Percentiles rank a stretch among this genome's conserved stretches.
phyloP scores from a whole-genome alignment of 2,797 vertebrate species.

The Bryconaethiops microstoma region DNA sequence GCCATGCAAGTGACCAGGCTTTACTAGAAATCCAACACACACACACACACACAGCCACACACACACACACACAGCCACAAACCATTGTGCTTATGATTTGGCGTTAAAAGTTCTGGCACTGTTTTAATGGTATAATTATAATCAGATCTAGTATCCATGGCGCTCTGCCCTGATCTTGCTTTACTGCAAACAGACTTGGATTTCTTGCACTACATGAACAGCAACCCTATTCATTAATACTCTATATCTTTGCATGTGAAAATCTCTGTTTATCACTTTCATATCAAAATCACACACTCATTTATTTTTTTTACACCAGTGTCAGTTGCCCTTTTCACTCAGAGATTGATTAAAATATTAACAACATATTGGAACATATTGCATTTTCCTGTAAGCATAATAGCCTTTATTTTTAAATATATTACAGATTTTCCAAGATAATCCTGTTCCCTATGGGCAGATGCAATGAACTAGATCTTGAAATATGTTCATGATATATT shows the following conservation, averaged over 20 bases:
- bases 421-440: too few species aligned
- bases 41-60: neutral
- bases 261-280: neutral
- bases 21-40: conserved; percentile 19
- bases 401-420: too few species aligned
- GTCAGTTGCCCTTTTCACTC: neutral
- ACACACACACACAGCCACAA: neutral
- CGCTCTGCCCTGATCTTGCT: neutral
- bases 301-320: too few species aligned
- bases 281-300: too few species aligned
- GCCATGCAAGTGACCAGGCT: neutral
- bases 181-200: too few species aligned
- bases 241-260: neutral
- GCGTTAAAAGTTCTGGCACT: neutral
- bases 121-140: neutral
- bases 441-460: too few species aligned
- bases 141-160: neutral
- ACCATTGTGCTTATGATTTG: neutral
- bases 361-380: too few species aligned
- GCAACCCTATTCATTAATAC: too few species aligned
- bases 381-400: too few species aligned
- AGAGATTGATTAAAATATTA: neutral
- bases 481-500: too few species aligned
- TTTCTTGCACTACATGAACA: neutral
- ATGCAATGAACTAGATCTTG: too few species aligned